Evolutionary conservation across 2,113 vertebrate genomes (phyloP), one percentile per base, ranked within the genome.

Genomic region (Oxygymnocypris stewartii): DNA sequence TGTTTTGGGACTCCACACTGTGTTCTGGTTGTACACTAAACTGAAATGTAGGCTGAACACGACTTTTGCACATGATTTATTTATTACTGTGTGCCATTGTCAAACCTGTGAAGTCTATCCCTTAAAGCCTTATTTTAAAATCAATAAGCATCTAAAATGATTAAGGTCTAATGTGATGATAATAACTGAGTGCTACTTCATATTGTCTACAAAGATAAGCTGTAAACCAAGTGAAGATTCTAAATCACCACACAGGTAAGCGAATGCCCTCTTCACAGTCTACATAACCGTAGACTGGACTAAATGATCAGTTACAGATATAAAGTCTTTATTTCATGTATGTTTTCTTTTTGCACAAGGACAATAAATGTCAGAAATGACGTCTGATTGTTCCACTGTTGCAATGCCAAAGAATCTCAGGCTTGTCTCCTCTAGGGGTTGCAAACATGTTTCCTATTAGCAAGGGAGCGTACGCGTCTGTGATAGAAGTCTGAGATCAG

Each of bases 401-500:
- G 42, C 11, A 25, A 28, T 84, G 81, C 85, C 88, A 77, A 86
- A 88, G 76, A 40, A 77, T 88, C 85, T 86, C 79, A 35, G 76
- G 20, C 71, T 47, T 47, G 59, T 44, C 44, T 87, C 42, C 88
- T 87, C 85, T 42, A 73, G 85, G 82, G 85, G 81, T 61, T 74
- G 11, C 40, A 85, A 86, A 69, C 81, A 89, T 82, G 83, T 42
- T 89, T 84, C 28, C 85, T 63, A 67, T 89, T 87, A 84, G 88
- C 61, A 71, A 88, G 67, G 79, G 82, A 82, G 67, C 85, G 74
- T 89, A 84, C 65, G 63, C 57, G 86, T 73, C 88, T 92, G 89
- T 86, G 87, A 84, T 86, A 88, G 86, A 82, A 85, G 84, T 75
- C 85, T 84, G 86, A 71, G 82, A 88, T 88, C 84, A 88, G 88